Base-by-base conservation (phyloP, 2,797 vertebrate species). In the Danio jaintianensis region DNA sequence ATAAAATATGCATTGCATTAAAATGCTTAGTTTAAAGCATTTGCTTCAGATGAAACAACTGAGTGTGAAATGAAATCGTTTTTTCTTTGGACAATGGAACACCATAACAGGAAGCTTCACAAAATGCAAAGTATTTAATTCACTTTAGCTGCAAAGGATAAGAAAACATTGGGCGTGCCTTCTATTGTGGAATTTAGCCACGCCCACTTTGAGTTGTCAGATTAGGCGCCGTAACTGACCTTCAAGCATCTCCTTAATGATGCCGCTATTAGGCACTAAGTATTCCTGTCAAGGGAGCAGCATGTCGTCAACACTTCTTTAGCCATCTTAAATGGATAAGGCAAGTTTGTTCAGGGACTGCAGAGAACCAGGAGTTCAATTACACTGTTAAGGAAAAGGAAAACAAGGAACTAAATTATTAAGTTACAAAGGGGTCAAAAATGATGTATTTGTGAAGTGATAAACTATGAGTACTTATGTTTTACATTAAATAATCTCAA, bases 111-210 rank as follows among this genome's bases (percentile, higher is more conserved):
- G 78, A 75, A 72, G 47, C 63, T 74, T 79, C 10, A 12, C 16
- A 75, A 79, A 75, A 75, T 63, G 2, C 36, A 12, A 74, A 81
- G 75, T 59, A 77, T 82, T 78, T 81, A 47, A 80, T 69, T 63
- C 11, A 80, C 42, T 52, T 58, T 18, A 20, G 62, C 15, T 56
- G 47, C 13, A 42, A 64, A 47, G 2, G 4, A 43, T 67, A 68
- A 56, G 56, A 73, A 40, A 80, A 36, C 68, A 16, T 9, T 40
- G 22, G 38, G 68, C 18, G 58, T n/a, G 38, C 13, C 56, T 22
- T 79, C 18, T 52, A 42, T 61, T 71, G 56, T 62, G 45, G n/a
- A 62, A 62, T 62, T 58, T 78, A 16, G 11, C 20, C 73, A 29
- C 13, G 11, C 15, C 45, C 45, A 75, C 58, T 62, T 18, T 15